Conservation (phyloP, 2,797 vertebrate genomes). For the Alectoris magna region DNA sequence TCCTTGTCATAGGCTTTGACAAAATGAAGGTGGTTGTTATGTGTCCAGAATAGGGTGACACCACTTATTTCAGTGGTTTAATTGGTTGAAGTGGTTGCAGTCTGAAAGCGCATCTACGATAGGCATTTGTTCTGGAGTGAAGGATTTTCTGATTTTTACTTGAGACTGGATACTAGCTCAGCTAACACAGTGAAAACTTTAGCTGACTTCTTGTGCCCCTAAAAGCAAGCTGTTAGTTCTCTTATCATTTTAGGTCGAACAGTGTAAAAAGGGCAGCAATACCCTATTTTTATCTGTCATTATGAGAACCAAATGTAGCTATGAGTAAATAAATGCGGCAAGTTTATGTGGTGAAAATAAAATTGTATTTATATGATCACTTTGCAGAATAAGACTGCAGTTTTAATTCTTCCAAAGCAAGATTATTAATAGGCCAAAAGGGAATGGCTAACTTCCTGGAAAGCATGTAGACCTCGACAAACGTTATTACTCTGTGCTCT, state of each 20-base stretch:
- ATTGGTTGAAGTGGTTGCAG: not conserved
- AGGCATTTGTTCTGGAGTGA: not conserved
- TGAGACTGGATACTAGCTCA: not conserved
- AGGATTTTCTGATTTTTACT: not conserved
- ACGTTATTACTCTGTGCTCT: conserved; percentile 37
- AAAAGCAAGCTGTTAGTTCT: not conserved
- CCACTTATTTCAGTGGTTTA: not conserved
- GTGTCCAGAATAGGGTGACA: not conserved
- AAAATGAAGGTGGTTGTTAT: not conserved
- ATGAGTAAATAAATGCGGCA: conserved; percentile 7
- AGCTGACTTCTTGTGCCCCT: not conserved
- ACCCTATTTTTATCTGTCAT: not conserved
- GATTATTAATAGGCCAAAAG: conserved; percentile 45
- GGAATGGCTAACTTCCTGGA: conserved; percentile 14
- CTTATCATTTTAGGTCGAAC: not conserved
- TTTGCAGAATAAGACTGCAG: conserved; percentile 6
- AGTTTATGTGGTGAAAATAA: not conserved
- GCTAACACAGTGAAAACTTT: not conserved
- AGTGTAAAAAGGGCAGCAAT: not conserved
- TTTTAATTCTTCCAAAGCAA: conserved; percentile 46
- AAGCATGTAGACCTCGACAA: not conserved
- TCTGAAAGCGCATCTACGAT: not conserved
- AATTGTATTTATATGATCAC: conserved; percentile 2
- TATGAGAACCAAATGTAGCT: not conserved
- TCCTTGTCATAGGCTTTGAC: not conserved